Conservation (phyloP, 2,797 vertebrate species). For the Choloepus didactylus region DNA sequence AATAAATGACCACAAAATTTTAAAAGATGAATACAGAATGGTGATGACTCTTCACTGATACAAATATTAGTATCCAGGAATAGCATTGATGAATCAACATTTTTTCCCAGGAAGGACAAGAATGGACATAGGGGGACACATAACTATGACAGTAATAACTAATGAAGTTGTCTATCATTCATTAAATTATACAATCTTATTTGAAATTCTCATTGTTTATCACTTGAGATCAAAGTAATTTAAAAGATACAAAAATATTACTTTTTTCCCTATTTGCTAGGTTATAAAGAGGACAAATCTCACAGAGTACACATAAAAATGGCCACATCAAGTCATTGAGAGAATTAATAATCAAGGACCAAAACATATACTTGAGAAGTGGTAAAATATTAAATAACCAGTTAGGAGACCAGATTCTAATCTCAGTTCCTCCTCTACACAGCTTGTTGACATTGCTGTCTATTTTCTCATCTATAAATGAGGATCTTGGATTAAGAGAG, state of each 20-base stretch:
- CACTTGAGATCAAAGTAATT: conserved; percentile 18
- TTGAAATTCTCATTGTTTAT: not conserved
- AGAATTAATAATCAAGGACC: not conserved
- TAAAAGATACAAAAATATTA: not conserved
- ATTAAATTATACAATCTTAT: not conserved
- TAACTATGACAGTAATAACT: not conserved
- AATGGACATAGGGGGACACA: not conserved
- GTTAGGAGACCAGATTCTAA: not conserved
- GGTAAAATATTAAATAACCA: not conserved
- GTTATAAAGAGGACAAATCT: not conserved
- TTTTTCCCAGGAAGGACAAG: not conserved
- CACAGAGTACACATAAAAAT: not conserved
- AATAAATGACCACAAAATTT: conserved; percentile 15
- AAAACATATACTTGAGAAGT: not conserved
- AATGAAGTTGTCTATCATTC: not conserved
- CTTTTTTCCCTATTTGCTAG: not conserved
- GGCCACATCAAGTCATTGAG: not conserved
- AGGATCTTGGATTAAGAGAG: not conserved
- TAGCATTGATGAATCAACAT: not conserved
- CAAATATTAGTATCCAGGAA: not conserved
- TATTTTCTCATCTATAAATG: not conserved
- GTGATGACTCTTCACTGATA: not conserved
- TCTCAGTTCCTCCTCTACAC: not conserved
- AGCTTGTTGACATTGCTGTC: not conserved
- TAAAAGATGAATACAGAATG: not conserved